A percentile compares a stretch with the other conserved stretches of the same genome.
phyloP scores from a whole-genome alignment of 37 sponge, comb jelly and placozoan species.

The Theonella swinhoei region DNA sequence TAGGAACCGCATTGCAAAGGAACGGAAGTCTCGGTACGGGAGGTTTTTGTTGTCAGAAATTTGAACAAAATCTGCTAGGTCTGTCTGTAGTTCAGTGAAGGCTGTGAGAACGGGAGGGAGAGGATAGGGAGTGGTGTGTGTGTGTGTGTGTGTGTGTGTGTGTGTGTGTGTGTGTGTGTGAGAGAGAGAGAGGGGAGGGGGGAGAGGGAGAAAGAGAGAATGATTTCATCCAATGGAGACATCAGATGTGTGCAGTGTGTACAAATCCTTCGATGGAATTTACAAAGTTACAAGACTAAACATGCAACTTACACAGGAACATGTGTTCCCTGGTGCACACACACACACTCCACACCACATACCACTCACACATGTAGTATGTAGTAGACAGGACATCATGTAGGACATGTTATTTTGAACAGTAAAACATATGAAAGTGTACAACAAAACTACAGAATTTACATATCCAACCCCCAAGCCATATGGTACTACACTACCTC shows the following conservation, averaged over 20 bases:
- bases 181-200: neutral
- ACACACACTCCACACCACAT: too few relatives aligned
- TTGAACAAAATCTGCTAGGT: slow-evolving; percentile 69
- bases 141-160: slow-evolving; percentile 2
- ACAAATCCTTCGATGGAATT: neutral
- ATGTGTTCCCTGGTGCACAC: too few relatives aligned
- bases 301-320: too few relatives aligned
- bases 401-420: too few relatives aligned
- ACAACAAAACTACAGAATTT: too few relatives aligned
- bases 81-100: slow-evolving; percentile 97
- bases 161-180: neutral
- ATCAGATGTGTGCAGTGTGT: neutral
- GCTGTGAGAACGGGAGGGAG: too few relatives aligned
- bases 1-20: slow-evolving; percentile 89
- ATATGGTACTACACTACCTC: too few relatives aligned
- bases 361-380: too few relatives aligned
- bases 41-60: slow-evolving; percentile 55
- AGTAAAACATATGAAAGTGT: too few relatives aligned
- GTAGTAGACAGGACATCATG: too few relatives aligned
- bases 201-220: neutral
- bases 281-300: too few relatives aligned
- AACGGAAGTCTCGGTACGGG: slow-evolving; percentile 86
- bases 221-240: neutral
- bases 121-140: neutral
- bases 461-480: too few relatives aligned